Percentiles rank a stretch among this genome's conserved stretches.
Conservation (phyloP, 2,888 invertebrate genomes). For the Nasonia oneida region DNA sequence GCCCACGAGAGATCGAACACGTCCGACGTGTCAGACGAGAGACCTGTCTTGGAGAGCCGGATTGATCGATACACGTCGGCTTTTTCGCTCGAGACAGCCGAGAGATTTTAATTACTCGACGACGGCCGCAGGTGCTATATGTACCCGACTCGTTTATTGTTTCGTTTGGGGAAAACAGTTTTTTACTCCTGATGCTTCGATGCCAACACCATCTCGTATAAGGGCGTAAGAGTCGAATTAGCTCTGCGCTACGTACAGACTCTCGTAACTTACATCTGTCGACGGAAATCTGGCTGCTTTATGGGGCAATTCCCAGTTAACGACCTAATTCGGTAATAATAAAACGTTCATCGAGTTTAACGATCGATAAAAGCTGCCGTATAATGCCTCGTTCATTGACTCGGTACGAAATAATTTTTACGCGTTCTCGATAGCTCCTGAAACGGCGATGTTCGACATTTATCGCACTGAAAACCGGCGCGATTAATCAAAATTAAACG, state of each 20-base stretch:
- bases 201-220: no score
- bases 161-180: no score
- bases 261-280: not conserved
- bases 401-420: conserved; percentile 2
- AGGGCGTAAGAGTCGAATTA: no score
- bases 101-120: conserved; percentile 50
- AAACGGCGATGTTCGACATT: not conserved
- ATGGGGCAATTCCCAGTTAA: not conserved
- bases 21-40: not conserved
- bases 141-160: no score
- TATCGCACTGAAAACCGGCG: not conserved
- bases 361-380: conserved; percentile 8
- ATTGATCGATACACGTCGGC: conserved; percentile 51
- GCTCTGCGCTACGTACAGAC: not conserved
- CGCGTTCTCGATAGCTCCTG: not conserved
- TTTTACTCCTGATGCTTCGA: no score
- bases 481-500: conserved; percentile 2
- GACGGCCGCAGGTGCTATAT: not conserved
- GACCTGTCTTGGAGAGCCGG: not conserved
- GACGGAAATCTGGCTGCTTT: not conserved
- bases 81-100: conserved; percentile 55
- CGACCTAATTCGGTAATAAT: conserved; percentile 5
- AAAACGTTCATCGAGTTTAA: conserved; percentile 21
- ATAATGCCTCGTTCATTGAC: conserved; percentile 12
- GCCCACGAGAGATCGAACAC: conserved; percentile 10